Evolutionary conservation across 1,140 invertebrate genomes (phyloP), one percentile per base, ranked within the genome.

Genomic region (Apis cerana): DNA sequence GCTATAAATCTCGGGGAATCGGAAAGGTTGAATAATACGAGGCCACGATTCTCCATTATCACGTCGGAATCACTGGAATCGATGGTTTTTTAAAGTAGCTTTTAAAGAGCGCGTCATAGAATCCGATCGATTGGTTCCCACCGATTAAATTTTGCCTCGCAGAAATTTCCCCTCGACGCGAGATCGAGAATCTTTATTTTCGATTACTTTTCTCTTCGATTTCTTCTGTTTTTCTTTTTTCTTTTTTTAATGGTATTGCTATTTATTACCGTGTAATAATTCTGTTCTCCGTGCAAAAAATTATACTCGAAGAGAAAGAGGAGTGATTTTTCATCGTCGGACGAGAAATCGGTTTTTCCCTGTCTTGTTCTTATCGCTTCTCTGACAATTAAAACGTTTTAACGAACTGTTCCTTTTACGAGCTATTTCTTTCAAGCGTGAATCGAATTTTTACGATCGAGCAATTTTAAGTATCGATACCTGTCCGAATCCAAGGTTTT

Each of bases 1-100:
- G 75, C 74, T 52, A 74, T 88, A 87, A 87, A 88, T 88, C 79
- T 76, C 64, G 54, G 76, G 72, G 1, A 87, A 80, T 87, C 82
- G 78, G 43, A 43, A 59, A 75, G 19, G 52, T 21, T 21, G 43
- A 58, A 56, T 62, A 52, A 75, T 80, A 68, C 69, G 54, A 61
- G 11, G 52, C 10, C 50, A 58, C 71, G 13, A 15, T 71, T 54
- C 74, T 62, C n/a, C 64, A 88, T 88, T 87, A 87, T 82, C 67
- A 69, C 52, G 4, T 21, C 15, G 61, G 56, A 74, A 82, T 85
- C 33, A 67, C 65, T 56, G 65, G 33, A 80, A 85, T 76, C 70
- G 79, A 87, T 87, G 84, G 72, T 48, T 82, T 83, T 85, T 70
- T 19, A 21, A 33, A 48, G 11, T 33, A 59, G 17, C 52, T 33